Conservation (phyloP, 1,140 invertebrate species). For the Pachypsylla venusta region DNA sequence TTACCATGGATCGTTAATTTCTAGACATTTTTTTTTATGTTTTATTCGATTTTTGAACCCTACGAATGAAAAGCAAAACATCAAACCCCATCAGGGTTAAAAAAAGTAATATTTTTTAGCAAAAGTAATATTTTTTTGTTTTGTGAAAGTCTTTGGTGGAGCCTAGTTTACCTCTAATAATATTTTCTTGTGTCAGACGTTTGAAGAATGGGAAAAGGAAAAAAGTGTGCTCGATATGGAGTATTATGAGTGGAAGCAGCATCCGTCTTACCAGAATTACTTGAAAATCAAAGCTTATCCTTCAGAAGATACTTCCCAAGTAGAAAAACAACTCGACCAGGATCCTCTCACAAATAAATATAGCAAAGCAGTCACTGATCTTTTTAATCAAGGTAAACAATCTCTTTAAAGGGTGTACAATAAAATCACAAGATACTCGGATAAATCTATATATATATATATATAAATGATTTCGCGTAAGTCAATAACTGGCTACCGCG, state of each 20-base stretch:
- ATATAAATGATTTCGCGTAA: too few relatives aligned
- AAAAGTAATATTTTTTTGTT: neutral
- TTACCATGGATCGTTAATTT: neutral
- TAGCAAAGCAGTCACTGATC: slow-evolving; percentile 17
- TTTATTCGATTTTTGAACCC: neutral
- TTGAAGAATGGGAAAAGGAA: slow-evolving; percentile 20
- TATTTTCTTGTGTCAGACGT: slow-evolving; percentile 10
- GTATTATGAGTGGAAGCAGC: slow-evolving; percentile 19
- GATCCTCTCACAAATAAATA: slow-evolving; percentile 13
- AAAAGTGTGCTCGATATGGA: slow-evolving; percentile 21
- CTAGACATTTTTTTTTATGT: neutral
- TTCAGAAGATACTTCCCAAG: slow-evolving; percentile 8
- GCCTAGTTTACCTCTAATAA: neutral
- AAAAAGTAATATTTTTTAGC: neutral
- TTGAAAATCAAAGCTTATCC: slow-evolving; percentile 11
- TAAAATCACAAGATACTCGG: too few relatives aligned
- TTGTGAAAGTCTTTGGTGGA: neutral
- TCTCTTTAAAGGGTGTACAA: too few relatives aligned
- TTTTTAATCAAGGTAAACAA: slow-evolving; percentile 21
- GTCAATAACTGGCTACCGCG: too few relatives aligned
- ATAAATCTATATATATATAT: too few relatives aligned
- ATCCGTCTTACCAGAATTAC: slow-evolving; percentile 16
- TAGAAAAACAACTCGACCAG: slow-evolving; percentile 6
- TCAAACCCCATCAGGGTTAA: neutral
- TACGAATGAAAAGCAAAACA: neutral